These are phyloP conservation scores for Phania funesta DNA, from an alignment of 2,888 invertebrate genomes.

Conservation along the genomic window DNA sequence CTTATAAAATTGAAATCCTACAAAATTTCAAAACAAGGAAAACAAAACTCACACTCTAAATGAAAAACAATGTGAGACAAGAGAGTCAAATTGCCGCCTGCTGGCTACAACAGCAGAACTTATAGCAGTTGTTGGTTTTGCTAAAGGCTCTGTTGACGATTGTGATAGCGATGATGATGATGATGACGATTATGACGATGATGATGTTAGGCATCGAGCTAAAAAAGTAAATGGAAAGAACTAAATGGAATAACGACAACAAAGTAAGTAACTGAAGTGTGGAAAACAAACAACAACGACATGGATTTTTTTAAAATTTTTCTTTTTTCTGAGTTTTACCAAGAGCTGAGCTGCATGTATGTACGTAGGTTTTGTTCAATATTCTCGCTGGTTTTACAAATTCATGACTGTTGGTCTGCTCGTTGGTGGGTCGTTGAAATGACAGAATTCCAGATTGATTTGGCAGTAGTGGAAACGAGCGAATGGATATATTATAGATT, in stretches of 20 bases:
- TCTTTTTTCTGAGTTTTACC: constrained; percentile 15
- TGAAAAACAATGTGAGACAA: constrained; percentile 28
- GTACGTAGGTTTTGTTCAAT: background rate
- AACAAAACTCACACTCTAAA: background rate
- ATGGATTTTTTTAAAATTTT: constrained; percentile 22
- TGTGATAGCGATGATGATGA: constrained; percentile 2
- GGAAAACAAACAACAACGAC: constrained; percentile 46
- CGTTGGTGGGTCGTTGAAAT: constrained; percentile 56
- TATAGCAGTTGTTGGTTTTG: constrained; percentile 12
- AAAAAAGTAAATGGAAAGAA: constrained; percentile 44
- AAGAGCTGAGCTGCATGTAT: constrained; percentile 27
- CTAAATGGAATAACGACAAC: constrained; percentile 40
- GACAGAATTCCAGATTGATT: constrained; percentile 43
- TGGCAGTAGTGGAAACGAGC: constrained; percentile 7
- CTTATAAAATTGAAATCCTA: constrained; percentile 30
- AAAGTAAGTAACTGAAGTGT: constrained; percentile 51
- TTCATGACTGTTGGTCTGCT: constrained; percentile 51
- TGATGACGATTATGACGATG: constrained; percentile 16
- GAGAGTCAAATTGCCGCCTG: constrained; percentile 55
- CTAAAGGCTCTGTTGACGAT: constrained; percentile 20
- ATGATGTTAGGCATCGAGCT: constrained; percentile 34
- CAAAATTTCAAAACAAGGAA: background rate
- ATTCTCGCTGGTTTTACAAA: constrained; percentile 20
- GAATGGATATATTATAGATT: constrained; percentile 29
- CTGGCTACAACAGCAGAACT: constrained; percentile 25